Evolutionary conservation across 2,797 vertebrate genomes (phyloP), one percentile per base, ranked within the genome.

Genomic region (Rhabdophis nuchalis): DNA sequence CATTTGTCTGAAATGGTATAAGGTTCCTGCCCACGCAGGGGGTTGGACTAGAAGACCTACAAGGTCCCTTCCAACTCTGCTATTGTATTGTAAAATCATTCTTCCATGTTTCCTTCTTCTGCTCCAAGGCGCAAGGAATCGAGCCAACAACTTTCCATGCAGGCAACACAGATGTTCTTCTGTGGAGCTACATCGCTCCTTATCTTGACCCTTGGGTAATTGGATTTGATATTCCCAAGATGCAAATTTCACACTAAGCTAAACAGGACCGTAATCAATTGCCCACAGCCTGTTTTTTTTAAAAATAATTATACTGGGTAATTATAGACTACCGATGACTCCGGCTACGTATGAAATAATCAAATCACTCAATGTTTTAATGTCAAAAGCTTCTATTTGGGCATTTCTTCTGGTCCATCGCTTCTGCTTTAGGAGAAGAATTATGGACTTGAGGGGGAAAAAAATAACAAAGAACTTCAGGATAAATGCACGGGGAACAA

Each of bases 391-490:
- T 91, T 56, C 68, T 58, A 14, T 89, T n/a, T 91, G 54, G 88
- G 93, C 87, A 89, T 68, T 94, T 94, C n/a, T 90, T 16, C 60
- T 82, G 92, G 89, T 93, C 92, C 1, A 23, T 64, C 7, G 11
- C 2, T 88, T 94, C 92, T 91, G 86, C 77, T 93, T 91, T 93
- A 87, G 20, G 93, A 95, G 82, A 3, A 18, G 92, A 93, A 94
- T 88, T 82, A 58, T 82, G 50, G 68, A 91, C 95, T 94, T 61
- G n/a, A 0, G 64, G 64, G 2, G 1, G 0, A 11, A 93, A 93
- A 93, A 94, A 95, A 93, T 91, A 93, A 95, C 94, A 0, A 29
- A 5, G 92, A 95, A 93, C 85, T 77, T 87, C 53, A 92, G 88
- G 89, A 72, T 85, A 90, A 92, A 94, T 88, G 91, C 61, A 94